These are phyloP conservation scores for Centrocercus urophasianus DNA, from an alignment of 2,113 vertebrate species.

Conservation along the genomic window DNA sequence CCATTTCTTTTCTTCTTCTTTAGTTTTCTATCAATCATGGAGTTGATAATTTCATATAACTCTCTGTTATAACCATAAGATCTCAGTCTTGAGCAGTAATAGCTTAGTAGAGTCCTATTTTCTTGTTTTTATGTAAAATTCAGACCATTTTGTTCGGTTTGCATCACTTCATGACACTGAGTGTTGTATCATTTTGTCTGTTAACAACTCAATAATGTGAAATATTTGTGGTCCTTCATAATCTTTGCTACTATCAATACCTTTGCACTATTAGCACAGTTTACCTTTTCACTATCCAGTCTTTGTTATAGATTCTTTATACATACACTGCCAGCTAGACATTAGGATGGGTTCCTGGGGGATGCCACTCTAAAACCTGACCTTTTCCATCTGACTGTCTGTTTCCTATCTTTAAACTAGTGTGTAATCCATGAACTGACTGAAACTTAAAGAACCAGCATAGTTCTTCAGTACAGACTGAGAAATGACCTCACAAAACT, in stretches of 20 bases:
- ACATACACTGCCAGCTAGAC: background rate
- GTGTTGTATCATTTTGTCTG: background rate
- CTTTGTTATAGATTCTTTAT: background rate
- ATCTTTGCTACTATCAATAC: background rate
- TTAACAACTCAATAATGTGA: background rate
- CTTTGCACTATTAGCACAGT: background rate
- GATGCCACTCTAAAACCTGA: slow-evolving; percentile 22
- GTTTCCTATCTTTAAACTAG: background rate
- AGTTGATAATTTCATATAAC: background rate
- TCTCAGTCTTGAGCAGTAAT: background rate
- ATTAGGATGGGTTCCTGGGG: background rate
- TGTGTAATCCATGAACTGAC: background rate
- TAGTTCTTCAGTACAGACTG: background rate
- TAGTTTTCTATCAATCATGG: background rate
- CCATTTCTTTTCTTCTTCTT: background rate
- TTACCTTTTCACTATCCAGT: background rate
- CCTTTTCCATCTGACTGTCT: slow-evolving; percentile 33
- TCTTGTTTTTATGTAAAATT: background rate
- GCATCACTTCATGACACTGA: background rate
- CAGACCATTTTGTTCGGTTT: background rate
- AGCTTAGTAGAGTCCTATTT: background rate
- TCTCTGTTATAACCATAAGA: background rate
- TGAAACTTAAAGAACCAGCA: background rate
- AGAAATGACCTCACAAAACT: background rate
- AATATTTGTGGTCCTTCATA: background rate